Conservation (phyloP, 2,888 invertebrate genomes). For the Philonicus albiceps region DNA sequence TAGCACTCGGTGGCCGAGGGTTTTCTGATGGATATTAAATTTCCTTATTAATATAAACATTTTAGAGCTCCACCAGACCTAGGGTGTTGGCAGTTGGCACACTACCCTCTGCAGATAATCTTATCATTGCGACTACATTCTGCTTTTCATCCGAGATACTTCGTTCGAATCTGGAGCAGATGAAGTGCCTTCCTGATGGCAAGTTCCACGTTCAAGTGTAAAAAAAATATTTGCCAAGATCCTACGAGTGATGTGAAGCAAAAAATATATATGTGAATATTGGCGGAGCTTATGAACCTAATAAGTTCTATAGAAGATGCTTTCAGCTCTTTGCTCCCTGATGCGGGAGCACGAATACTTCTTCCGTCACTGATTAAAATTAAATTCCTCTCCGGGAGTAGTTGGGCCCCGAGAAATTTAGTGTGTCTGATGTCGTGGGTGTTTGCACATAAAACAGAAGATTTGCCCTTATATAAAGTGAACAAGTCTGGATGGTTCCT, state of each 20-base stretch:
- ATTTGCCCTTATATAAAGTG: background rate
- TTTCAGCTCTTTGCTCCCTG: background rate
- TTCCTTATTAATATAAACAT: background rate
- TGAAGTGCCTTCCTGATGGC: background rate
- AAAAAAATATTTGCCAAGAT: conserved; percentile 13
- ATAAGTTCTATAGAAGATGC: background rate
- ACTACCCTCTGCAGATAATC: background rate
- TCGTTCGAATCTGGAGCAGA: background rate
- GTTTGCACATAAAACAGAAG: background rate
- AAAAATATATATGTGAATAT: background rate
- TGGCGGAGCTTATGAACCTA: conserved; percentile 9
- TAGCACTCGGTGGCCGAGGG: background rate
- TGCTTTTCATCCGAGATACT: background rate
- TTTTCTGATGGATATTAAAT: background rate
- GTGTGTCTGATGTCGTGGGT: background rate
- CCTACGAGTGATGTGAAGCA: background rate
- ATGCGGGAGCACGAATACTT: background rate
- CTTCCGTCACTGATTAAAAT: conserved; percentile 8
- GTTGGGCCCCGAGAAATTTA: background rate
- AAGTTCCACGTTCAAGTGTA: conserved; percentile 10
- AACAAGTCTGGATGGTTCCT: background rate
- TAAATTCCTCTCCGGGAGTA: background rate
- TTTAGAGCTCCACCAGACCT: background rate
- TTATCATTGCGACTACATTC: background rate
- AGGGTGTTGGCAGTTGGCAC: background rate